Base-by-base conservation (phyloP, 2,797 vertebrate species). In the Amblyopsis hoosieri region DNA sequence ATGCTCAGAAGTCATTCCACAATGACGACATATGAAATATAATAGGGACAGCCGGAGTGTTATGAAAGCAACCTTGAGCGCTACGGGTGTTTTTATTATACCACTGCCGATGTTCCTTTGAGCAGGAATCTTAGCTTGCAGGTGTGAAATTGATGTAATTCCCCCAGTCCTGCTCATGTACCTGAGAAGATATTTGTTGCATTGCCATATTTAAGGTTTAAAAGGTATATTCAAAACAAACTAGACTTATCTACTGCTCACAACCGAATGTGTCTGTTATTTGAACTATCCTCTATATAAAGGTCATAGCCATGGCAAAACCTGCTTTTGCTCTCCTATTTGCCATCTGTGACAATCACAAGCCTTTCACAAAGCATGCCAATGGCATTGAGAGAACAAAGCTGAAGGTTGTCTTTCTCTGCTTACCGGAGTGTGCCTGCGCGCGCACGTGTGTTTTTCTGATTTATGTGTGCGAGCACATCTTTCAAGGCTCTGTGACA, bases 301-400 rank as follows among this genome's bases (percentile, higher is more conserved):
- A 72, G 64, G 75, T 80, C 58, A 65, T 45, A 67, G 61, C 75
- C 60, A 7, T 57, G 49, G 65, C 37, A 57, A 66, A 73, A 61
- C 45, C 64, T 10, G 7, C 48, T 69, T 66, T 58, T 52, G 67
- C 31, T 83, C 74, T 12, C 17, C 76, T 75, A 75, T 71, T 71
- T 79, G 64, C 57, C 46, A 61, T 71, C 61, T 64, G 49, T 75
- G 64, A 80, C 75, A 74, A 68, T 79, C 81, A 65, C 79, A 57
- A 54, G 62, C 78, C 75, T 73, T 72, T 81, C 70, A 69, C 58
- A 62, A 60, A 1, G 59, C 71, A 65, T 69, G 67, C 73, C 77
- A 60, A 60, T 45, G 54, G 60, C 73, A 58, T 57, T 81, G 71
- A 78, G 71, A 82, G 72, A 75, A 71, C 74, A 79, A 80, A 81